Percentiles rank a stretch among this genome's conserved stretches.
Conservation (phyloP, 2,113 vertebrate species). For the Muscicapa adusta region DNA sequence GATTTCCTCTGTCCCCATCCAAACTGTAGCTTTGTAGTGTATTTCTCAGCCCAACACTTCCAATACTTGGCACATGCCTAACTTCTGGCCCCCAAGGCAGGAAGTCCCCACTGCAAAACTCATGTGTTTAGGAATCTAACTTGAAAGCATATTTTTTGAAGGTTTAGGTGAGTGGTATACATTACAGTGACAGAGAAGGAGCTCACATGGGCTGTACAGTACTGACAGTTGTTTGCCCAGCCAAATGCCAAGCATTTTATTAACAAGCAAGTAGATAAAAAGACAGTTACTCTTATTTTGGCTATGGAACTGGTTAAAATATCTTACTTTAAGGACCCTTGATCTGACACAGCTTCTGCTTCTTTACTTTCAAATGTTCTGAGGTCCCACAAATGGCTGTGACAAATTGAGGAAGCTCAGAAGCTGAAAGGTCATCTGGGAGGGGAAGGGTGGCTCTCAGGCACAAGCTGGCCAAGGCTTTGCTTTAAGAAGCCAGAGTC, state of each 20-base stretch:
- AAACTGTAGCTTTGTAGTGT: neutral
- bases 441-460: neutral
- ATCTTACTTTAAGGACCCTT: neutral
- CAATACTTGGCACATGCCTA: neutral
- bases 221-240: neutral
- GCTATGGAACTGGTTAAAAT: neutral
- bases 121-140: neutral
- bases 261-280: neutral
- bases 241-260: neutral
- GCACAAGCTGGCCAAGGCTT: neutral
- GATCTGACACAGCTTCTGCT: neutral
- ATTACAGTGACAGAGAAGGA: neutral
- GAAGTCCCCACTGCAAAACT: neutral
- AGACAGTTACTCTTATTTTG: neutral
- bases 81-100: neutral
- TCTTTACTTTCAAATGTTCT: conserved; percentile 21
- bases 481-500: neutral
- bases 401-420: conserved; percentile 8
- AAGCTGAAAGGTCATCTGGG: neutral
- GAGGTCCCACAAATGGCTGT: neutral
- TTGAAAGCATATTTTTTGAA: neutral
- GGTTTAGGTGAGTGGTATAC: neutral
- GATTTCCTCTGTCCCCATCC: neutral
- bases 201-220: neutral
- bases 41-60: neutral